Base-by-base conservation (phyloP, 2,113 vertebrate species). In the Narcine bancroftii region DNA sequence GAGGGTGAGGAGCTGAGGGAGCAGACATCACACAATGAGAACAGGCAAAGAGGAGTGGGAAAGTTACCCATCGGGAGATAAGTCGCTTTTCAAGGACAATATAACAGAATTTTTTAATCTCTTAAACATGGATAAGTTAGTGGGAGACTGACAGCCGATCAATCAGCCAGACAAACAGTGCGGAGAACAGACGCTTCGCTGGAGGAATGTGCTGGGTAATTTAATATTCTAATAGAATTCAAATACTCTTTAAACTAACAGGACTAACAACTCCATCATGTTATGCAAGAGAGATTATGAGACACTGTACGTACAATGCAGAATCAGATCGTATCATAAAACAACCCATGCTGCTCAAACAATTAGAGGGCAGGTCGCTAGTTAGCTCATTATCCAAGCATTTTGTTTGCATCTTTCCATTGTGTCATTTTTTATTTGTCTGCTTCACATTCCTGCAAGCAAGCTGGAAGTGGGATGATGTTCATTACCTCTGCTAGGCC, bases 221-320 rank as follows among this genome's bases (percentile, higher is more conserved):
- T 96, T 96, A 96, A 97, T 97, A 97, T 97, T 97, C 95, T 95
- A 96, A 95, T 96, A 96, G 96, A 95, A 97, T 97, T 96, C 93
- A 92, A 96, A 94, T 60, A 3, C 95, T 96, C 95, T 96, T 95
- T 96, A 96, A 94, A 95, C 93, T 95, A 94, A 94, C 94, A 93
- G 93, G 93, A 94, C 94, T 94, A 94, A 95, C 94, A 96, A 94
- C 95, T 96, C 96, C 96, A 96, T 96, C 95, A 95, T 93, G 95
- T 94, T 93, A 93, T 94, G 93, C 92, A 93, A 69, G 63, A 69
- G 89, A 91, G 89, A 87, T 87, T 87, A 87, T 87, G 81, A 87
- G 81, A 87, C 81, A 87, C 53, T 36, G 53, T 87, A 87, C 81
- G 53, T 60, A 87, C 50, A 87, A 87, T 87, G 81, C 81, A 21